phyloP scores from a whole-genome alignment of 2,888 invertebrate genomes.

The Philopedon plagiatum region DNA sequence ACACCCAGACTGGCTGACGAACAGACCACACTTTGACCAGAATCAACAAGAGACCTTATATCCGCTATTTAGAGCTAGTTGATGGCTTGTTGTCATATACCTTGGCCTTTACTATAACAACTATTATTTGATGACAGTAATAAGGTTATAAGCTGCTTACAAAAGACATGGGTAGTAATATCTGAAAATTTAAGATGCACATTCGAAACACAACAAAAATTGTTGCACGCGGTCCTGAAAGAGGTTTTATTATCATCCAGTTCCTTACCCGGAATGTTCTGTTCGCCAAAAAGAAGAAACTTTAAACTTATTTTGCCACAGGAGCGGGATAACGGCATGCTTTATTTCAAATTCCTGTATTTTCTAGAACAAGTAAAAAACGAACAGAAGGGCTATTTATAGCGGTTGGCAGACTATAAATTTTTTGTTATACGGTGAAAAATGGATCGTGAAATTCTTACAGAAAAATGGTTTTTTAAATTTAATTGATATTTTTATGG shows the following conservation, averaged over 20 bases:
- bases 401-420: neutral
- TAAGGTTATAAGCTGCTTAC: too few relatives aligned
- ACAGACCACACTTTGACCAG: too few relatives aligned
- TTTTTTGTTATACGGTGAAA: neutral
- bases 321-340: neutral
- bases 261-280: neutral
- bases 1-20: too few relatives aligned
- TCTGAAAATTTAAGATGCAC: too few relatives aligned
- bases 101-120: too few relatives aligned
- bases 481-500: too few relatives aligned
- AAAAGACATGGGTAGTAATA: too few relatives aligned
- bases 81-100: too few relatives aligned
- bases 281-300: neutral
- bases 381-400: neutral
- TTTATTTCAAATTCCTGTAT: neutral
- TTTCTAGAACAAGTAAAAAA: neutral
- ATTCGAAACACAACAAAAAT: too few relatives aligned
- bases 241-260: neutral
- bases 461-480: neutral
- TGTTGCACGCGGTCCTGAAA: neutral
- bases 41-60: too few relatives aligned
- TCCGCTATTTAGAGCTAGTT: too few relatives aligned
- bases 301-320: slow-evolving; percentile 3
- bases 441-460: neutral
- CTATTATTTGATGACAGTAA: too few relatives aligned